Evolutionary conservation across 2,888 invertebrate species (phyloP).

Genomic region (Mesodorylaimus sp.): DNA sequence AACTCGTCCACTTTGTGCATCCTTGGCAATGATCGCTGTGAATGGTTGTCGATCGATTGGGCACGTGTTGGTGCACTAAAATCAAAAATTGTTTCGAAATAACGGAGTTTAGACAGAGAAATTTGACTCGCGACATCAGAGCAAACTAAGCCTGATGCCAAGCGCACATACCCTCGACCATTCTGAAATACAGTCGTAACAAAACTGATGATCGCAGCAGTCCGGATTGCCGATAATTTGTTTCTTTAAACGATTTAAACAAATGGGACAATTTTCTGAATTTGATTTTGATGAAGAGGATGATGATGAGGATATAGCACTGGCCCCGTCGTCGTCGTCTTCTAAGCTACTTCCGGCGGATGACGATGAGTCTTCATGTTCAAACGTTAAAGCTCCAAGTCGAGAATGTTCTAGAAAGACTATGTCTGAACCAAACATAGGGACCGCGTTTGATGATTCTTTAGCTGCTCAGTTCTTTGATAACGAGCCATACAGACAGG

Average conservation of each 20-base stretch:
- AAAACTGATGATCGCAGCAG: conserved; percentile 70
- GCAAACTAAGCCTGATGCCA: no score
- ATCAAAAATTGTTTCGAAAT: no score
- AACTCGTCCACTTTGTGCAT: conserved; percentile 43
- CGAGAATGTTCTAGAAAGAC: no score
- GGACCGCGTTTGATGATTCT: no score
- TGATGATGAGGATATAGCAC: no score
- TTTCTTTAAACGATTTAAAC: conserved; percentile 50
- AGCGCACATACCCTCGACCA: conserved; percentile 53
- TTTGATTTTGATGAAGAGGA: no score
- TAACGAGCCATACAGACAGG: no score
- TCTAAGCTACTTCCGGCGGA: neutral
- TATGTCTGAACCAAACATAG: no score
- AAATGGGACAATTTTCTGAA: conserved; percentile 83
- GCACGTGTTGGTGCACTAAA: conserved; percentile 68
- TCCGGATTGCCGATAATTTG: conserved; percentile 70
- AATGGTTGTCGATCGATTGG: conserved; percentile 72
- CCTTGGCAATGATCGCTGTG: conserved; percentile 52
- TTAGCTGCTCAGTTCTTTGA: no score
- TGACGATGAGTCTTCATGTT: neutral
- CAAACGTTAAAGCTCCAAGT: no score
- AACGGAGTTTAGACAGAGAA: no score
- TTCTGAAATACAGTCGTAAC: conserved; percentile 67
- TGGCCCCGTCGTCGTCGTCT: neutral
- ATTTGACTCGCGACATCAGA: no score